Evolutionary conservation across 2,888 invertebrate species (phyloP), one percentile per base, ranked within the genome.

Genomic region (Acleris cristana): DNA sequence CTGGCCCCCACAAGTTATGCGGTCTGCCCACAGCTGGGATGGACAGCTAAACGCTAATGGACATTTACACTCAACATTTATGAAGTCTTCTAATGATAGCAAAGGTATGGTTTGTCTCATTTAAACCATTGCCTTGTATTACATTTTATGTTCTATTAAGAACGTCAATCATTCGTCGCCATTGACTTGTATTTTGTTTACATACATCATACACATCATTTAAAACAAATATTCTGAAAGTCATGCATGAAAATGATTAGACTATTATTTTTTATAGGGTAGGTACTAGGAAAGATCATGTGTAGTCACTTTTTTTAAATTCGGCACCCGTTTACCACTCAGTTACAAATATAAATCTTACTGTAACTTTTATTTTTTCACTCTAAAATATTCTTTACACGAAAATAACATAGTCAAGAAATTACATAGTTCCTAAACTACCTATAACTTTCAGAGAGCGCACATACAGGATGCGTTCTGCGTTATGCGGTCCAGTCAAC

Each of bases 71-170:
- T 81, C 89, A 72, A 84, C 88, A 67, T 88, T 89, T 73, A 81
- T 90, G 85, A 86, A 79, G 76, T 83, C 87, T 71, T 85, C 88
- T 48, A 87, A 90, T 89, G 90, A 90, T 90, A 90, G 82, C 79
- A 78, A 78, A 71, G 72, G 73, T 69, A 68, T 48, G 48, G 80
- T 60, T 84, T 84, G 81, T 78, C 23, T 26, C 44, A 26, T 44
- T 14, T 4, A 21, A 44, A 58, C 23, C 45, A 58, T 48, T 58
- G 21, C 48, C 48, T n/a, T 48, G 34, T 34, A 30, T 30, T 30
- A 44, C 44, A 44, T 45, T 16, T 26, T 53, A 21, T 34, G 34
- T 52, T 21, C 10, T 0, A 14, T 52, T 6, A 19, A 21, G 52
- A 21, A 19, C 19, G 18, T 48, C 18, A 48, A 48, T 48, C n/a